Conservation (phyloP, 2,888 invertebrate genomes). For the Sesia bembeciformis region DNA sequence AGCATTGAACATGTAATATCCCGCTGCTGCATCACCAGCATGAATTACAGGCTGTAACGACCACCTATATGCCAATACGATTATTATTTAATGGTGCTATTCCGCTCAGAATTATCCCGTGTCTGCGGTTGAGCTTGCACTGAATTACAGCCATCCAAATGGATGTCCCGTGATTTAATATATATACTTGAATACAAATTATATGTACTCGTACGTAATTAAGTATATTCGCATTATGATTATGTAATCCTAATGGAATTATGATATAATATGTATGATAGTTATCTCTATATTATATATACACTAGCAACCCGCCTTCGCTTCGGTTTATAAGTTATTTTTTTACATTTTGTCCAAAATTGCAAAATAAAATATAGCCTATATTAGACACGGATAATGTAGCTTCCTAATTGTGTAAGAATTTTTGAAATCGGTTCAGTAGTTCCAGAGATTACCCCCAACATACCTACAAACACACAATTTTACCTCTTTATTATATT, state of each 20-base stretch:
- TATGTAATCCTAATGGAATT: not conserved
- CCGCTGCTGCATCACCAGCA: constrained; percentile 26
- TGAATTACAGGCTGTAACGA: constrained; percentile 54
- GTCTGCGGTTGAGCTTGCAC: constrained; percentile 55
- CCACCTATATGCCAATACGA: constrained; percentile 63
- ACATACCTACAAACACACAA: no score
- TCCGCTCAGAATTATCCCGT: constrained; percentile 55
- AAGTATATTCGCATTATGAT: not conserved
- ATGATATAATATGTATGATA: not conserved
- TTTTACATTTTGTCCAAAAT: no score
- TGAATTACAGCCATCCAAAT: constrained; percentile 58
- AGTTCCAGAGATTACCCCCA: no score
- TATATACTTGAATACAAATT: not conserved
- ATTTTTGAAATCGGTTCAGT: no score
- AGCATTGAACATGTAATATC: constrained; percentile 34
- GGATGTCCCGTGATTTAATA: constrained; percentile 36
- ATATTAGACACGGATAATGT: no score
- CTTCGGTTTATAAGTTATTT: no score
- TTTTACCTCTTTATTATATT: no score
- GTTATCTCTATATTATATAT: no score
- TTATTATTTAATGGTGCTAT: constrained; percentile 67
- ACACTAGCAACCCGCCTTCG: no score
- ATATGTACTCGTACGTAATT: not conserved
- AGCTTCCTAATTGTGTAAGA: no score
- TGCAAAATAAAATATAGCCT: no score